Conservation (phyloP, 2,888 invertebrate genomes). For the Tachystola acroxantha region DNA sequence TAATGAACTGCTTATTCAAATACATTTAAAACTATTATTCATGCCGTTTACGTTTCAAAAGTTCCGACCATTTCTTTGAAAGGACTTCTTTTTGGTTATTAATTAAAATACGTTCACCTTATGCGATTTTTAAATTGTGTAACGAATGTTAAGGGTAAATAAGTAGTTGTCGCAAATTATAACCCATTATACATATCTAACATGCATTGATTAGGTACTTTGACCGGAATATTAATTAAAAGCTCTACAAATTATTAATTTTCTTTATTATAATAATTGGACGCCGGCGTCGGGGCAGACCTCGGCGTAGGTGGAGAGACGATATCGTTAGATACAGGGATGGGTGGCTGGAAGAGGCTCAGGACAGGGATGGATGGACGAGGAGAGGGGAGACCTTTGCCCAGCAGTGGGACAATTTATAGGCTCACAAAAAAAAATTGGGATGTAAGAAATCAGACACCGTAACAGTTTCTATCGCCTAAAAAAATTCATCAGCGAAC, state of each 20-base stretch:
- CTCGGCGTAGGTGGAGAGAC: too few species aligned
- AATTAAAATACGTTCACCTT: constrained; percentile 56
- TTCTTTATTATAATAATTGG: not conserved
- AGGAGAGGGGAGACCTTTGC: too few species aligned
- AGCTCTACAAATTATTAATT: not conserved
- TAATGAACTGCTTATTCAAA: constrained; percentile 78
- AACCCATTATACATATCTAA: not conserved
- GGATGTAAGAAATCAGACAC: constrained; percentile 7
- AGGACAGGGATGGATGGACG: too few species aligned
- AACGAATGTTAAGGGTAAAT: constrained; percentile 50
- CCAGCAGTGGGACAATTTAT: too few species aligned
- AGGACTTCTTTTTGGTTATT: constrained; percentile 58
- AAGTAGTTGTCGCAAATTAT: constrained; percentile 27
- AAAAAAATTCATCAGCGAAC: constrained; percentile 31
- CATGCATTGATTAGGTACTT: not conserved
- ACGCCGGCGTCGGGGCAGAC: too few species aligned
- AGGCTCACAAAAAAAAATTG: too few species aligned
- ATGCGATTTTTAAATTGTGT: constrained; percentile 58
- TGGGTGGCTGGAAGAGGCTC: too few species aligned
- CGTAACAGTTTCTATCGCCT: constrained; percentile 15
- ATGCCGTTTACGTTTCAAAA: constrained; percentile 74
- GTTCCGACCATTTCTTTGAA: constrained; percentile 69
- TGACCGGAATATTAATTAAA: too few species aligned
- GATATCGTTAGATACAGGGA: too few species aligned
- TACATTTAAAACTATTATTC: constrained; percentile 78